Base-by-base conservation (phyloP, 2,888 invertebrate species). In the Sialis lutaria region DNA sequence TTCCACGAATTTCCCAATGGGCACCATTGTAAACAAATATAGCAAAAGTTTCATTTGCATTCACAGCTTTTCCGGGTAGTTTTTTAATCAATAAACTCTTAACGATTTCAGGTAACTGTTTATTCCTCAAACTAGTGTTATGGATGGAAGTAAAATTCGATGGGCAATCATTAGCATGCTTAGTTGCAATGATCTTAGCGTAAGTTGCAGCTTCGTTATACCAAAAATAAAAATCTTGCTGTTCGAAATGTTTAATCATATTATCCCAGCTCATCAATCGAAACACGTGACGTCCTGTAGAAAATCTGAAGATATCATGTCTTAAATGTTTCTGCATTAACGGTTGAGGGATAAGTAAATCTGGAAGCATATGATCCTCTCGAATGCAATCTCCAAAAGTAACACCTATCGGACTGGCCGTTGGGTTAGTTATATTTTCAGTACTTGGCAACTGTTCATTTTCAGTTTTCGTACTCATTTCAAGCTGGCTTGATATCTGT, bases 181-280 rank as follows among this genome's bases (percentile, higher is more conserved):
- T 51, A 46, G 13, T 49, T 45, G 43, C 47, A 37, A 44, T 45
- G 42, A 44, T 48, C 45, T 45, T 49, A 44, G 31, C 46, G 42
- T 33, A 44, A 41, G 42, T 45, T 44, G 33, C 43, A 46, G 34
- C 45, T 47, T 37, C 42, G 37, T 50, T 51, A 35, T 53, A 52
- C 58, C 58, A 58, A 13, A 58, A 45, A 47, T 55, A 50, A 12
- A 55, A 40, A 7, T 44, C 40, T 2, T 50, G 45, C 3, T 46
- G 43, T 39, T 50, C 44, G 33, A 52, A 57, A 10, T 51, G 46
- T 3, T 44, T 37, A 7, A 52, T 47, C 22, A 58, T 42, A 1
- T 49, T 49, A 33, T 49, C 33, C 58, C 58, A 58, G 7, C 51
- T 50, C 34, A 55, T 48, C 32, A 57, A 42, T 8, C 56, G 8